These are phyloP conservation scores for Eucidaris tribuloides DNA, from an alignment of 35 echinoderm and acorn worm genomes.

Conservation along the genomic window DNA sequence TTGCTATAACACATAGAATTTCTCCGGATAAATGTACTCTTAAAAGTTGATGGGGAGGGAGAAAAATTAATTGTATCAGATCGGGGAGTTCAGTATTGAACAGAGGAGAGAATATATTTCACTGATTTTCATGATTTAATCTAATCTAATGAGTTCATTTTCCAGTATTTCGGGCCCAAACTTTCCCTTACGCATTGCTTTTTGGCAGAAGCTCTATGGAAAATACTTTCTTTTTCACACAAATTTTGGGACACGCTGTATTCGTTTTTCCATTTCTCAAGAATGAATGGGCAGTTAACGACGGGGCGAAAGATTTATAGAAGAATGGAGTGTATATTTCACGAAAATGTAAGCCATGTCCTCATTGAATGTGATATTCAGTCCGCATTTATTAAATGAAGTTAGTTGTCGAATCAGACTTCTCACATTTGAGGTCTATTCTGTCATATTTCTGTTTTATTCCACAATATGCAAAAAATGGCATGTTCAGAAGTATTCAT, in stretches of 20 bases:
- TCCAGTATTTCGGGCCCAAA: background rate
- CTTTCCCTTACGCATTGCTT: background rate
- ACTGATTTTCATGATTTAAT: background rate
- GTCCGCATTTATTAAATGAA: background rate
- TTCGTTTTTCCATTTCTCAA: no score
- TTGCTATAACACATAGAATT: background rate
- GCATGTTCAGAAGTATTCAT: no score
- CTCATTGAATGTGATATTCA: background rate
- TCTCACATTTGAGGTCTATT: no score
- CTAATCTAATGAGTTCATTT: background rate
- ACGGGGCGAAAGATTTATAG: no score
- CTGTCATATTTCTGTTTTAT: no score
- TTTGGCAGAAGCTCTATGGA: no score
- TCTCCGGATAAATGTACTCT: background rate
- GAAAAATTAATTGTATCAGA: background rate
- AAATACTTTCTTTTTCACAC: no score
- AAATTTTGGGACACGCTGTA: no score
- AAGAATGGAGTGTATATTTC: background rate
- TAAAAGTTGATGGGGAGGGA: background rate
- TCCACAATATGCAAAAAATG: no score
- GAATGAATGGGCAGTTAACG: no score
- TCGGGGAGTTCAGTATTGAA: background rate
- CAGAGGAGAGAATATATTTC: background rate
- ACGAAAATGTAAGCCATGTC: background rate
- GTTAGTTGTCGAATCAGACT: background rate